Conservation (phyloP, 1,140 invertebrate species). For the Drosophila setifemur region DNA sequence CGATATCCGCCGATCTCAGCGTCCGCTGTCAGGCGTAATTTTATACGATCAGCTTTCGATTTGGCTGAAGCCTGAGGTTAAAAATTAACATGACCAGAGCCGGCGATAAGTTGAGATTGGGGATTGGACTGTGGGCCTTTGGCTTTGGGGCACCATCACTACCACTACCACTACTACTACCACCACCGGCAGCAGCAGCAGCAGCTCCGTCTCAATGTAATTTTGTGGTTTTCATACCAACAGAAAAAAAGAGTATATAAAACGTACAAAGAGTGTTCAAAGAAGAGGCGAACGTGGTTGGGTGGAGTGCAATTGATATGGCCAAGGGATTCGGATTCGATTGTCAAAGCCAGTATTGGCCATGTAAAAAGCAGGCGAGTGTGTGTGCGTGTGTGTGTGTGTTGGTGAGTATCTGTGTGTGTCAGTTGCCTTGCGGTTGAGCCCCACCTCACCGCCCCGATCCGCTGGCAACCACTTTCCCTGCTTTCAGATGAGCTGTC, state of each 20-base stretch:
- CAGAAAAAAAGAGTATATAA: conserved; percentile 30
- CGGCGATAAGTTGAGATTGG: conserved; percentile 76
- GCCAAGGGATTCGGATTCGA: conserved; percentile 56
- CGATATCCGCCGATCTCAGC: conserved; percentile 23
- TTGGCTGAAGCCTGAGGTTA: conserved; percentile 76
- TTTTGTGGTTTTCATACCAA: conserved; percentile 67
- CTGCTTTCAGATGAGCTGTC: conserved; percentile 17
- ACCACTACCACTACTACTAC: background rate
- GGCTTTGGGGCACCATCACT: conserved; percentile 22
- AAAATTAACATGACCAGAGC: conserved; percentile 74
- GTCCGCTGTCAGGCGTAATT: conserved; percentile 76
- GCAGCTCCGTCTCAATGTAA: conserved; percentile 55
- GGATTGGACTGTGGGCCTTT: conserved; percentile 39
- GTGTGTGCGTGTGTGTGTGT: conserved; percentile 22
- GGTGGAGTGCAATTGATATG: conserved; percentile 69
- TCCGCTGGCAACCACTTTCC: no score
- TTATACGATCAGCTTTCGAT: conserved; percentile 80
- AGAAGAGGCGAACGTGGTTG: conserved; percentile 28
- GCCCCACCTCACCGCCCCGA: no score
- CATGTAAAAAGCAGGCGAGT: conserved; percentile 44
- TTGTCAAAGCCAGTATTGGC: conserved; percentile 67
- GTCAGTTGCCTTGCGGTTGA: conserved; percentile 53
- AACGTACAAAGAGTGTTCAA: background rate
- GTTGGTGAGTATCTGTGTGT: conserved; percentile 26
- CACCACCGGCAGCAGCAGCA: background rate